Evolutionary conservation across 1,140 invertebrate species (phyloP), one percentile per base, ranked within the genome.

Genomic region (Antheraea mylitta): DNA sequence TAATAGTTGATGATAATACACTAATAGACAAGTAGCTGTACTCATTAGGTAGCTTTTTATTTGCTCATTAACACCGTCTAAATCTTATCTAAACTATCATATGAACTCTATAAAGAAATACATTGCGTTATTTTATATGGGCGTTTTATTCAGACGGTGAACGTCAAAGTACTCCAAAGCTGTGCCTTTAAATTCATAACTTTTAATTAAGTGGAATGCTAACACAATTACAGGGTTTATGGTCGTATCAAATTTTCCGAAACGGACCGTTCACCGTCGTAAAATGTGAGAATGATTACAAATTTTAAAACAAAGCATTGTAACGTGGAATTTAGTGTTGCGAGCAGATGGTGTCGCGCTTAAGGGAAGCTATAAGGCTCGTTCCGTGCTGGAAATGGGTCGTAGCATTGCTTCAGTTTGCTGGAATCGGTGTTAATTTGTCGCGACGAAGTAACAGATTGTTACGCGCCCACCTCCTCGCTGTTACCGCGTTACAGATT

Each of bases 231-330:
- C 81, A 85, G 82, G 78, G 69, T 89, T 91, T 89, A 91, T 86
- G 80, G 86, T 82, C 81, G 83, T 89, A 89, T 91, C 87, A 89
- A 89, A 91, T 89, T 87, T 85, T 85, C 84, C 77, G 79, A 85
- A 87, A 87, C 82, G 89, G 87, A 86, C 87, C 82, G 76, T 87
- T 83, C 80, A 76, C 72, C 74, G 79, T 89, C 87, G 81, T 91
- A 89, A 91, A 91, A 85, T 91, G 87, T 87, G 80, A 82, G 86
- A 91, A 89, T 89, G 81, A 90, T 90, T 90, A 86, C 87, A 85
- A 90, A 87, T 87, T 89, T 89, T 89, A 91, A 91, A 87, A 86
- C 82, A 87, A 87, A 85, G 81, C 82, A 81, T 83, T 88, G 83
- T 86, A 82, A 83, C 79, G 82, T 82, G 71, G 78, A 89, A 85